These are phyloP conservation scores for Eclectus roratus DNA, from an alignment of 2,113 vertebrate species.

Conservation along the genomic window DNA sequence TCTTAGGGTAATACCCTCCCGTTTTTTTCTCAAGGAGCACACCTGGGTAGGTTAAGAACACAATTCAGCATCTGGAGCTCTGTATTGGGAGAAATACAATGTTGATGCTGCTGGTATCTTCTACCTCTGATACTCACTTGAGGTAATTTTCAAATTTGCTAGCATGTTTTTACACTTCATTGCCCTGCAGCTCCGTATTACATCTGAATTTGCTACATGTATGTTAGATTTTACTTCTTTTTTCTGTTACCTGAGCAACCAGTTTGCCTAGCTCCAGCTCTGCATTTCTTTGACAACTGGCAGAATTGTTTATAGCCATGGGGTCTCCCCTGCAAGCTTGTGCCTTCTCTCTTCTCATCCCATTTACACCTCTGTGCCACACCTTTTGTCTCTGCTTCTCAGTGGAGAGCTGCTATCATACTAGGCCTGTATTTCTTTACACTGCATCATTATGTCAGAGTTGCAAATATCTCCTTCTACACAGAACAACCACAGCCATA, in stretches of 20 bases:
- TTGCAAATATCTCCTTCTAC: background rate
- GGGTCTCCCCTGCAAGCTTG: accelerated
- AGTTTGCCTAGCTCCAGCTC: background rate
- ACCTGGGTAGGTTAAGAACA: background rate
- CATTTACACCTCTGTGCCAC: background rate
- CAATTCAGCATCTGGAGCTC: background rate
- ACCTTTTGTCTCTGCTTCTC: background rate
- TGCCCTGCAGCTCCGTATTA: background rate
- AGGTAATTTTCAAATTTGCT: background rate
- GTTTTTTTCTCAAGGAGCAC: background rate
- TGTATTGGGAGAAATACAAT: background rate
- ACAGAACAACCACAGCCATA: background rate
- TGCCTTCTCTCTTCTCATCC: background rate
- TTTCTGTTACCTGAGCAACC: background rate
- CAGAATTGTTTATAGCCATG: background rate
- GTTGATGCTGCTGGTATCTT: background rate
- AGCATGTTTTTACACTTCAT: background rate
- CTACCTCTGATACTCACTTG: background rate
- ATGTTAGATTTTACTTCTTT: background rate
- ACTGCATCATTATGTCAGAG: background rate
- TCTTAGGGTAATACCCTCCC: background rate
- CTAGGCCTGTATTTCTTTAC: background rate
- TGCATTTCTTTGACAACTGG: background rate
- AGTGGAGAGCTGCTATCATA: background rate
- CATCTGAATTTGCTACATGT: background rate